Percentiles rank a stretch among this genome's conserved stretches.
phyloP scores from a whole-genome alignment of 2,797 vertebrate species.

The Rhinatrema bivittatum region DNA sequence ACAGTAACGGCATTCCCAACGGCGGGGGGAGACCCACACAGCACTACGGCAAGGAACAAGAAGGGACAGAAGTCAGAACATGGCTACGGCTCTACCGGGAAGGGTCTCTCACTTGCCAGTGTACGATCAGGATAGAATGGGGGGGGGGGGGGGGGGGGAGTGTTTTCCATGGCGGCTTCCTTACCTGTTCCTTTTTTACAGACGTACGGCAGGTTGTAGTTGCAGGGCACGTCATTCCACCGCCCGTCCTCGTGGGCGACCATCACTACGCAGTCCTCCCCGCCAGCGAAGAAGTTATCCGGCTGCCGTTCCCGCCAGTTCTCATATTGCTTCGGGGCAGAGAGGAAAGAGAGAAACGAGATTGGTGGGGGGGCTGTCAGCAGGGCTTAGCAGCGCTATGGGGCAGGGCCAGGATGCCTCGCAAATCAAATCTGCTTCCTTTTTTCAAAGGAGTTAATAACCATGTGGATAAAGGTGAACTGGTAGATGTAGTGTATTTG shows the following conservation, averaged over 20 bases:
- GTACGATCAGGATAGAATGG: not conserved
- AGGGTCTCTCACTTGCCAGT: no score
- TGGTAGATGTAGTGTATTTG: no score
- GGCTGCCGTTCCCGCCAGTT: conserved; percentile 95
- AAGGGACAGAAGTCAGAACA: not conserved
- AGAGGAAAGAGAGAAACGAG: not conserved
- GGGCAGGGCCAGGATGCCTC: no score
- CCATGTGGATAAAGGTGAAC: no score
- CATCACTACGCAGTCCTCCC: conserved; percentile 95
- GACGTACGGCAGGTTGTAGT: conserved; percentile 96
- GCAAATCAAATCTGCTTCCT: no score
- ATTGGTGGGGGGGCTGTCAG: no score
- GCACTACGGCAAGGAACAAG: conserved; percentile 51
- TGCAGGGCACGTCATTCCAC: conserved; percentile 97
- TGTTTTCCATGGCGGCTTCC: fast-evolving
- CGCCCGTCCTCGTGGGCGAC: conserved; percentile 88
- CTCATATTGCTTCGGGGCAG: conserved; percentile 78
- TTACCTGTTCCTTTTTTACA: conserved; percentile 97
- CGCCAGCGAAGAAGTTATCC: conserved; percentile 95
- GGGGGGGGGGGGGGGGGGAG: not conserved
- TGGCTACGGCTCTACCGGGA: no score
- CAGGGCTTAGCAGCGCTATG: no score
- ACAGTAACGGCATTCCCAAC: conserved; percentile 77
- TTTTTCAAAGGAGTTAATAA: no score
- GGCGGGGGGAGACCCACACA: conserved; percentile 80